phyloP scores from a whole-genome alignment of 2,797 vertebrate species.

The Clarias pachynema region DNA sequence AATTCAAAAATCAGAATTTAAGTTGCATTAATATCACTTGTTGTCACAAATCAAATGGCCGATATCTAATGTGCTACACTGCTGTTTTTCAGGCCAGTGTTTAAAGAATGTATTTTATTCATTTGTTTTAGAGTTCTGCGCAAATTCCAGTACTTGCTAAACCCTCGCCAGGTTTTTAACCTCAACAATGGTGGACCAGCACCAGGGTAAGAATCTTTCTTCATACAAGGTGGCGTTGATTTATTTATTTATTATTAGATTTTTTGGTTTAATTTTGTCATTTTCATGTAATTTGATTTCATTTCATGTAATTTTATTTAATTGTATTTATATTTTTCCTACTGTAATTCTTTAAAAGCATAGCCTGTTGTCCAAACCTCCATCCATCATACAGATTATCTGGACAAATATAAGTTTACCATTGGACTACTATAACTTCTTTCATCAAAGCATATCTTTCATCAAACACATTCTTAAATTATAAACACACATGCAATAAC shows the following conservation, averaged over 20 bases:
- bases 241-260: background rate
- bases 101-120: background rate
- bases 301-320: too few relatives aligned
- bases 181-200: conserved; percentile 83
- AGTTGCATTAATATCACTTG: background rate
- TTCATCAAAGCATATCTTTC: background rate
- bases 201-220: conserved; percentile 78
- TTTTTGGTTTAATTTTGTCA: too few relatives aligned
- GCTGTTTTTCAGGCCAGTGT: background rate
- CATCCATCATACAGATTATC: background rate
- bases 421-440: background rate
- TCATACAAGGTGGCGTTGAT: background rate
- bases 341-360: background rate
- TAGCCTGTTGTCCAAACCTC: background rate
- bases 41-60: background rate
- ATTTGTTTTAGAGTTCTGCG: conserved; percentile 79
- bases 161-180: conserved; percentile 92
- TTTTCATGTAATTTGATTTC: too few relatives aligned
- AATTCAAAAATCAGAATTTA: background rate
- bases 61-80: background rate
- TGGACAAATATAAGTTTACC: background rate
- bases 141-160: conserved; percentile 90
- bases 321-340: background rate
- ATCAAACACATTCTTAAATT: background rate
- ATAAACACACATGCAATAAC: background rate